A percentile compares a stretch with the other conserved stretches of the same genome.
Conservation (phyloP, 2,797 vertebrate genomes). For the Chelonia mydas region DNA sequence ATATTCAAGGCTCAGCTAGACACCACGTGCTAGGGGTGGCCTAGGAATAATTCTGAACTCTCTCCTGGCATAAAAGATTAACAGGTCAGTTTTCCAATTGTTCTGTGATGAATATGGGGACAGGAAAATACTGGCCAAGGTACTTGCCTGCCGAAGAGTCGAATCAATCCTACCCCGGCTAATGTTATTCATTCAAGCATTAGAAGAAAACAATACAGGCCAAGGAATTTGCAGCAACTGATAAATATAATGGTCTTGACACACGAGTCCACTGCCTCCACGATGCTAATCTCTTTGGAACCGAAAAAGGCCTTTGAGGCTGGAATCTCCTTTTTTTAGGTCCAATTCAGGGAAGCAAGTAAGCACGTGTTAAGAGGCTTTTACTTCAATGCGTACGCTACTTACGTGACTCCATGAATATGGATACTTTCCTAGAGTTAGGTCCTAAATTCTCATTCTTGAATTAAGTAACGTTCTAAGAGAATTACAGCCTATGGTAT, state of each 20-base stretch:
- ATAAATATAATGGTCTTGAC: neutral
- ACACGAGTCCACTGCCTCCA: neutral
- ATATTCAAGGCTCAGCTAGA: neutral
- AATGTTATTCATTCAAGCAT: neutral
- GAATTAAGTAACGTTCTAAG: neutral
- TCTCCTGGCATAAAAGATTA: neutral
- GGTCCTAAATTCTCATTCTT: neutral
- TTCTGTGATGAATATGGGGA: neutral
- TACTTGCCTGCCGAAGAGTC: neutral
- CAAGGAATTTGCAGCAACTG: neutral
- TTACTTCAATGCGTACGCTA: neutral
- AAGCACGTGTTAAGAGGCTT: neutral
- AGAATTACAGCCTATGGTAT: neutral
- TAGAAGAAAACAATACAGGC: neutral
- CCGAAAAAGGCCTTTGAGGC: neutral
- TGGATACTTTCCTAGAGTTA: neutral
- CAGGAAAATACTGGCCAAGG: neutral
- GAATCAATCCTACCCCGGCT: neutral
- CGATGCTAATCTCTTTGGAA: neutral
- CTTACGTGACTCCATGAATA: neutral
- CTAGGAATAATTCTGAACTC: neutral
- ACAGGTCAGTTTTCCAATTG: neutral
- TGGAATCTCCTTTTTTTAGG: neutral
- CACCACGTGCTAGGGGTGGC: neutral
- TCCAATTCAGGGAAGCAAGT: neutral